phyloP scores from a whole-genome alignment of 2,113 vertebrate genomes.

The Numida meleagris region DNA sequence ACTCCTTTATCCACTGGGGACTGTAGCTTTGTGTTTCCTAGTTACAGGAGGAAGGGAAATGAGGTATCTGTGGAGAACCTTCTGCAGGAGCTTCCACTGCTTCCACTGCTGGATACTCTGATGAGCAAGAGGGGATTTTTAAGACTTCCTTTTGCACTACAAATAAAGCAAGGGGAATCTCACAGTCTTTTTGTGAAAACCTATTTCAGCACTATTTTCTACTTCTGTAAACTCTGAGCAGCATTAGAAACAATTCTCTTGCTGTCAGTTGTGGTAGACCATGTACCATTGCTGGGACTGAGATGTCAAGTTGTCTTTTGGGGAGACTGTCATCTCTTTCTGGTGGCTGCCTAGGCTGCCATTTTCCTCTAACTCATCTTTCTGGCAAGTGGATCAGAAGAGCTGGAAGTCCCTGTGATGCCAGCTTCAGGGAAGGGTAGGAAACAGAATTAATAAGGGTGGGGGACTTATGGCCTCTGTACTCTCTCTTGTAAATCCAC shows the following conservation, averaged over 20 bases:
- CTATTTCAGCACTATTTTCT: not conserved
- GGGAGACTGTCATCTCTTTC: not conserved
- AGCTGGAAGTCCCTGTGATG: not conserved
- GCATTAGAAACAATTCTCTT: not conserved
- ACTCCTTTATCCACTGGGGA: not conserved
- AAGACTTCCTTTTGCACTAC: not conserved
- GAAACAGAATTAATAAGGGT: not conserved
- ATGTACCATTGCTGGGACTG: not conserved
- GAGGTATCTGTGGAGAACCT: not conserved
- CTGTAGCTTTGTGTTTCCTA: conserved; percentile 3
- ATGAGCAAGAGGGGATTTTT: not conserved
- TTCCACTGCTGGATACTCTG: not conserved
- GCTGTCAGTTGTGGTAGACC: not conserved
- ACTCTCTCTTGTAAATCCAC: not conserved
- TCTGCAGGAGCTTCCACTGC: not conserved
- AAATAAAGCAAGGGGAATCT: not conserved
- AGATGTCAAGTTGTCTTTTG: not conserved
- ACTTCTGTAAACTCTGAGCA: not conserved
- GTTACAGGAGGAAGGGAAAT: conserved; percentile 7
- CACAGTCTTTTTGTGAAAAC: not conserved
- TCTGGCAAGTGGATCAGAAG: not conserved
- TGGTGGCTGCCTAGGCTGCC: not conserved
- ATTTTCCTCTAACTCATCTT: not conserved
- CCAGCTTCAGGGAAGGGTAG: not conserved
- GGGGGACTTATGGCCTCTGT: not conserved